Evolutionary conservation across 2,888 invertebrate species (phyloP), one percentile per base, ranked within the genome.

Genomic region (Thyatira batis): DNA sequence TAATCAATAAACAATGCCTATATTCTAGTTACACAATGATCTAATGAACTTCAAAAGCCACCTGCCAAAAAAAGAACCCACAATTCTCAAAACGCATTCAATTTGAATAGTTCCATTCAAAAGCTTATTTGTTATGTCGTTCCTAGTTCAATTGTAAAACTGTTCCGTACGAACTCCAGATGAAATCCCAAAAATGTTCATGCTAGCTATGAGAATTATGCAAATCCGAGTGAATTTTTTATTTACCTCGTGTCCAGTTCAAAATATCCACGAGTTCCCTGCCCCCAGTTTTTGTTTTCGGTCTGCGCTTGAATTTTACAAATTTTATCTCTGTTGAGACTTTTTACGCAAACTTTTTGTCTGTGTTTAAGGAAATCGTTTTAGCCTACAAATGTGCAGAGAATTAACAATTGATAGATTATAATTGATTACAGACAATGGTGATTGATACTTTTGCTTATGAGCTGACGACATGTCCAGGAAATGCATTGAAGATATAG

Each of bases 371-470:
- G 39, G 39, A 39, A 39, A 39, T 8, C 17, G 17, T 39, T 13
- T 39, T 39, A 17, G 4, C 4, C 1, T 13, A 17, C 39, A 17
- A 33, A 39, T 39, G 39, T 39, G 39, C 17, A 39, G 8, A 39
- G 13, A 53, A 49, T 6, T 17, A 11, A 5, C 55, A 52, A 53
- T 62, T 55, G 28, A 58, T 21, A 9, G 43, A 10, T 0, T 1
- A 28, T 30, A 51, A 33, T 23, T 52, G 9, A 11, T 33, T 21
- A 17, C 45, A 20, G 21, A 21, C 48, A 50, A 43, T 48, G 33
- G 43, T 46, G 21, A 43, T 17, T 39, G 33, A 6, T 6, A 39
- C 13, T 39, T 13, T 13, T 13, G 33, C 3, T 8, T 17, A 17
- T 4, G 1, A 39, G 13, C 5, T 4, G 10, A 13, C 17, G 33